These are phyloP conservation scores for Cordylochernes scorpioides DNA, from an alignment of 2,888 invertebrate species.

Conservation along the genomic window DNA sequence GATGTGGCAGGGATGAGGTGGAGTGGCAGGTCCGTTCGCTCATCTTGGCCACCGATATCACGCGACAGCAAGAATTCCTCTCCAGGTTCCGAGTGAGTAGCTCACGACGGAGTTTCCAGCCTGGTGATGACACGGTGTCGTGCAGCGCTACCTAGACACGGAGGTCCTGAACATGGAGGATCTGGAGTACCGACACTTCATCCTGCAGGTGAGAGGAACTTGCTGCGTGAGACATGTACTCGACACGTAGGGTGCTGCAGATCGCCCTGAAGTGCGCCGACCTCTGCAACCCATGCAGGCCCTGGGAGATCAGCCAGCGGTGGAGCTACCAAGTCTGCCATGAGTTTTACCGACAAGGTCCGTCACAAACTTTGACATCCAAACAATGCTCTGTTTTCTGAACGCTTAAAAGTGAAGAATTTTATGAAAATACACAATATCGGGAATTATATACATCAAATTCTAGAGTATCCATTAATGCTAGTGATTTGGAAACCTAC, in stretches of 20 bases:
- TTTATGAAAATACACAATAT: too few species aligned
- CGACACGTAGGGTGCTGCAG: too few species aligned
- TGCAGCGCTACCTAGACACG: constrained; percentile 1
- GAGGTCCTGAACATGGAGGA: constrained; percentile 3
- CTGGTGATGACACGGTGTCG: not conserved
- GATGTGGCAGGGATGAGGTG: constrained; percentile 24
- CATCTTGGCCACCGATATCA: constrained; percentile 68
- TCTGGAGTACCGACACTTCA: constrained; percentile 9
- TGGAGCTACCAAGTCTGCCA: constrained; percentile 71
- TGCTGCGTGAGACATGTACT: too few species aligned
- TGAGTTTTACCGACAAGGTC: constrained; percentile 57
- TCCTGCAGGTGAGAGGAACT: constrained; percentile 6
- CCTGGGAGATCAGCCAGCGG: constrained; percentile 53
- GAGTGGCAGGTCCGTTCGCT: constrained; percentile 44
- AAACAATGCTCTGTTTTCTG: too few species aligned
- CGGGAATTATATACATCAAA: too few species aligned
- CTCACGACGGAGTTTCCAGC: not conserved
- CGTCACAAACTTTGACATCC: too few species aligned
- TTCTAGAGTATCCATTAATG: too few species aligned
- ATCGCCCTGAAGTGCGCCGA: constrained; percentile 76
- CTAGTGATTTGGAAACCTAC: too few species aligned
- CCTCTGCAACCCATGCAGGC: constrained; percentile 65
- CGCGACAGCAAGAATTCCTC: constrained; percentile 28
- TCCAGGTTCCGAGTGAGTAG: not conserved
- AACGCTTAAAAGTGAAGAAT: too few species aligned